Evolutionary conservation across 2,113 vertebrate species (phyloP), one percentile per base, ranked within the genome.

Genomic region (Alethe diademata): DNA sequence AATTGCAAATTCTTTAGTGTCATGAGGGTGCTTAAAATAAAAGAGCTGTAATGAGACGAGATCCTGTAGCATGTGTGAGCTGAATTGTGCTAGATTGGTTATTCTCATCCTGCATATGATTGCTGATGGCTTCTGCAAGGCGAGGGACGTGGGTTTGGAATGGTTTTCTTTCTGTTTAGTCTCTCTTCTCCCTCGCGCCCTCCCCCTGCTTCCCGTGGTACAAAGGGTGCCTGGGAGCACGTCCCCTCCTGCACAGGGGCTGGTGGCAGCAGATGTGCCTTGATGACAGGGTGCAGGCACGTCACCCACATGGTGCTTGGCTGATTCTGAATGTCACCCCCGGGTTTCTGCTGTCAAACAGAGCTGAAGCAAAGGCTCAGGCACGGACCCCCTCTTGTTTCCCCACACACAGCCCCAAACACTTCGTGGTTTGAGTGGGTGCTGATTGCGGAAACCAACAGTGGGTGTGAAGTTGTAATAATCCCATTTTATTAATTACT

Each of bases 41-140:
- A 97, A 97, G 97, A 92, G 88, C 95, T 79, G 95, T 97, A 96
- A 97, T 97, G 97, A 97, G 97, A 78, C 70, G 67, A 96, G 93
- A 96, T 95, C 95, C 93, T 96, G 92, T 79, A 92, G 96, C 94
- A 95, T 96, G 93, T 96, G 95, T 42, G 9, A 81, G 96, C 94
- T 97, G 96, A 97, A 97, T 97, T 95, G 94, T 88, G 91, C 90
- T 96, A 97, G 96, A 97, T 97, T 97, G 95, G 95, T 87, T 95
- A 97, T 97, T 97, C 96, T 97, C 94, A 94, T 95, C 75, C 91
- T 78, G 91, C 94, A 89, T 93, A 75, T 95, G 96, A 95, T 92
- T 95, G 96, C 96, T 94, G 96, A 95, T 93, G 92, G 95, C 93
- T 96, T 90, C 96, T 95, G 95, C 71, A 20, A 91, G 94, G 95